Base-by-base conservation (phyloP, 2,113 vertebrate genomes). In the Corythaixoides concolor region DNA sequence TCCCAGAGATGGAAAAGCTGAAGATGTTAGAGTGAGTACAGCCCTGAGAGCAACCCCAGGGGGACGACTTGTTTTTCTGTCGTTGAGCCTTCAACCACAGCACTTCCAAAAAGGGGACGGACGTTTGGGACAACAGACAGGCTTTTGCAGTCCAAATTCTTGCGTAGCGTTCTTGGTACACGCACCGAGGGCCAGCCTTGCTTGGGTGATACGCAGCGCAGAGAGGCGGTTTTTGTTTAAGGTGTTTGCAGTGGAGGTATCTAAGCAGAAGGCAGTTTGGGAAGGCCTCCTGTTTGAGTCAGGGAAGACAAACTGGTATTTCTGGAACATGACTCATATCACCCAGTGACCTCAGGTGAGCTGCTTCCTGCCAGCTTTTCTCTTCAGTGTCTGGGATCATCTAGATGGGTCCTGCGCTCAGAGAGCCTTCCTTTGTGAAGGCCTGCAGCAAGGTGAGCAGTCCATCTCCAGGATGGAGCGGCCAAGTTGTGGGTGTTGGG, bases 21-120 rank as follows among this genome's bases (percentile, higher is more conserved):
- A 98, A 96, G 94, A 96, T 90, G 75, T 87, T 99, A 23, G 99
- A 99, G 99, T 99, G 93, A 98, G 98, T 98, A 87, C 19, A 82
- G 39, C 60, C 60, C 43, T 37, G 50, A 85, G 12, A 85, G 64
- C 32, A 56, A 11, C 41, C 32, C 33, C 8, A 12, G 80, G 49
- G 60, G 63, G 28, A 52, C 15, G 7, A 23, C 14, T 68, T 45
- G 3, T 5, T 64, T 85, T 53, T 66, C 63, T 88, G n/a, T 52
- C 17, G 0, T 2, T 58, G 64, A 75, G 21, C 35, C 77, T 87
- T 84, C 64, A 64, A 0, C 14, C 64, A 11, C 2, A 2, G 33
- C 16, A 6, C 32, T 94, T n/a, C 26, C 6, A 1, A 50, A 22
- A 35, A 66, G 22, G 41, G 12, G 33, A 6, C 0, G 2, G 12